phyloP scores from a whole-genome alignment of 2,113 vertebrate species.

The Fregata magnificens region DNA sequence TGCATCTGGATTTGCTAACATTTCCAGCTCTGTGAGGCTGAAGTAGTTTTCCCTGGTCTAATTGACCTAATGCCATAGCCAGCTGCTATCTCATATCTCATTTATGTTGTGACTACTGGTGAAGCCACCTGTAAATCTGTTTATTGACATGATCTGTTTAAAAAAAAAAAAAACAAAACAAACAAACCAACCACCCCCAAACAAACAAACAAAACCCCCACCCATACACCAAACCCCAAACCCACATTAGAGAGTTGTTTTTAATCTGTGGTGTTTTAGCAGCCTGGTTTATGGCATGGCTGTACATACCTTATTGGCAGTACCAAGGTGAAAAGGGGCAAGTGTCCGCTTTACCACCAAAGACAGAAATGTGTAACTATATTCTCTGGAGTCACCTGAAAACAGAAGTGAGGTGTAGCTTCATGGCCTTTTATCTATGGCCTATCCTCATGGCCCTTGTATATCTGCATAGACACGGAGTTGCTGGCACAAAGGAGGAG shows the following conservation, averaged over 20 bases:
- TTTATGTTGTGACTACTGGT: neutral
- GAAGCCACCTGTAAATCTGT: neutral
- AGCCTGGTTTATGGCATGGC: neutral
- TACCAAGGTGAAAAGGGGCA: neutral
- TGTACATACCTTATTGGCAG: neutral
- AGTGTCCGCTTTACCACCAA: neutral
- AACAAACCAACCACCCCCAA: neutral
- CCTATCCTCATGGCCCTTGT: neutral
- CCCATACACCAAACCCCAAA: neutral
- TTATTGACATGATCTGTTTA: neutral
- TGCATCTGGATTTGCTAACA: neutral
- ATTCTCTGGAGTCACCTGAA: neutral
- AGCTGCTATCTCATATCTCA: rapidly evolving
- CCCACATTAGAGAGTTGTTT: neutral
- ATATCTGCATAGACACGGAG: neutral
- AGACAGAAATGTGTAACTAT: neutral
- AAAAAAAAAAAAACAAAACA: neutral
- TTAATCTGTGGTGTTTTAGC: neutral
- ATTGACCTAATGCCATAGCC: neutral
- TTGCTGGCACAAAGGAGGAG: neutral
- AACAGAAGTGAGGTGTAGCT: neutral
- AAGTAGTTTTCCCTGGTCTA: neutral
- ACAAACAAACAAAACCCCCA: neutral
- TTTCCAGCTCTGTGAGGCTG: neutral
- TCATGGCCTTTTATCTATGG: neutral